Conservation (phyloP, 2,797 vertebrate species). For the Masticophis lateralis region DNA sequence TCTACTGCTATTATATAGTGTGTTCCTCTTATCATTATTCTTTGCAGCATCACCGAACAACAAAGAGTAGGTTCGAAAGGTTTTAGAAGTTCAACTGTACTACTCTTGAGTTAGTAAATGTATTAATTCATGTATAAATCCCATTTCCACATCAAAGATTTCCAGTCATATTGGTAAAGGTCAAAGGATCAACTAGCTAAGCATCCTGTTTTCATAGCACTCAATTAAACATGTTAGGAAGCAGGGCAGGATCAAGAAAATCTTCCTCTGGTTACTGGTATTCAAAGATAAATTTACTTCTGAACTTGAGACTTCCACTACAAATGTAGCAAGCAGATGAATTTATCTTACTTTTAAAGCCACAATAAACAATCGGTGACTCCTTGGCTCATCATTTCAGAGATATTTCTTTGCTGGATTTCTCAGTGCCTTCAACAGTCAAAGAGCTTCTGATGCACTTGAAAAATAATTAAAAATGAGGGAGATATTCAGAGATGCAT, state of each 20-base stretch:
- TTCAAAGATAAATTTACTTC: background rate
- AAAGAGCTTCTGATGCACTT: background rate
- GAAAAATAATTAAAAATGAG: background rate
- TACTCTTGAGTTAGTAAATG: background rate
- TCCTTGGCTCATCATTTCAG: no score
- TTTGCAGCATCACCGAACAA: background rate
- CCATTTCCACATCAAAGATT: background rate
- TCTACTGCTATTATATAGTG: background rate
- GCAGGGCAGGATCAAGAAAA: background rate
- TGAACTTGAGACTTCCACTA: background rate
- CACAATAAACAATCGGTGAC: background rate
- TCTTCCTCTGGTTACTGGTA: background rate
- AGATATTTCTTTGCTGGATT: background rate
- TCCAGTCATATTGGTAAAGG: background rate
- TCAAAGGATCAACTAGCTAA: background rate
- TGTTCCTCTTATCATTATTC: background rate
- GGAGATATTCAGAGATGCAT: background rate
- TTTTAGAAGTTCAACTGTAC: background rate
- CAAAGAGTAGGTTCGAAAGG: background rate
- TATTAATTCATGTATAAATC: background rate
- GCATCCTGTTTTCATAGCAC: background rate
- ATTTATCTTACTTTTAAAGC: background rate
- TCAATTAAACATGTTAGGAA: background rate
- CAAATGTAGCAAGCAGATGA: background rate
- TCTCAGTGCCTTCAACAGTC: background rate